Base-by-base conservation (phyloP, 2,113 vertebrate genomes). In the Caretta caretta region DNA sequence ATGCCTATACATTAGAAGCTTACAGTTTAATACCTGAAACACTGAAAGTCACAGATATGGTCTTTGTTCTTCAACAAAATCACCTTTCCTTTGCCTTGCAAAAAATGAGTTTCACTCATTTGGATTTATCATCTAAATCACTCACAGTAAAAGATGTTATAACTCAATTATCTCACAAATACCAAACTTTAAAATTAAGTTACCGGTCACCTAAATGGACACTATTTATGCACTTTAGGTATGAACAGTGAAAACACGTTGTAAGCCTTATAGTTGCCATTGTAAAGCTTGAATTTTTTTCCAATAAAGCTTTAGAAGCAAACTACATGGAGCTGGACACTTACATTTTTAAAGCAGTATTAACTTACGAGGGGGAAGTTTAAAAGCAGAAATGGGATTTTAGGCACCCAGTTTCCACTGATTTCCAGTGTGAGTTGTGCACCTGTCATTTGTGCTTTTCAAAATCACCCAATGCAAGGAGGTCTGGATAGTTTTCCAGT, bases 101-200 rank as follows among this genome's bases (percentile, higher is more conserved):
- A 97, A 97, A 97, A 80, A 79, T 76, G 88, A 72, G 92, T 90
- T 92, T 84, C 86, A 72, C 94, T 97, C 83, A 83, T 91, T 85
- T 89, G 81, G 94, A 97, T 95, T 93, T 97, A 95, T 92, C 93
- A 95, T 31, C 86, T 95, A 92, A 94, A 95, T 96, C 59, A 24
- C 59, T 93, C 59, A 96, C 80, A 95, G 88, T 29, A 92, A 90
- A 50, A n/a, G 49, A 94, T 53, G 9, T 90, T 84, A 83, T 69
- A 65, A 76, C 62, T 69, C 75, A 94, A 96, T 96, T 92, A 97
- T 92, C 81, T 94, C 88, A 57, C 29, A 86, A 87, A 95, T 92
- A 84, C 51, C 87, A 95, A 93, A 97, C 91, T 95, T 94, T 90
- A 94, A 96, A 94, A 85, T 93, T 78, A 88, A 89, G 89, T 96